These are phyloP conservation scores for Dryas iulia DNA, from an alignment of 1,140 invertebrate genomes.

Conservation along the genomic window DNA sequence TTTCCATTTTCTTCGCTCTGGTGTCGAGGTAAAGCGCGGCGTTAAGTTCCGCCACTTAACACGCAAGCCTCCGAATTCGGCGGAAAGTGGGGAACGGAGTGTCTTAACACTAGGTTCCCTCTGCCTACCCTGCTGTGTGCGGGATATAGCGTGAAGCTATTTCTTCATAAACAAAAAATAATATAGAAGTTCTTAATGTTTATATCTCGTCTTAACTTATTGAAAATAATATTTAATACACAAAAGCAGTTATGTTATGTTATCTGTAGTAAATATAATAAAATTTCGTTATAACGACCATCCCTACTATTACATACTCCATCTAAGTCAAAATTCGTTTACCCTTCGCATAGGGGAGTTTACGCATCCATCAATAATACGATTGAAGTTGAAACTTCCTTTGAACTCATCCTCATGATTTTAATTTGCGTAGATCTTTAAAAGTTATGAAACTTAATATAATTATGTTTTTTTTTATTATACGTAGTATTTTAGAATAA, in stretches of 20 bases:
- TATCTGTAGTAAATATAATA: not conserved
- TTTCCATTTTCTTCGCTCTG: too few relatives aligned
- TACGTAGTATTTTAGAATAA: not conserved
- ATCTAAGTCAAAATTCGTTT: constrained; percentile 2
- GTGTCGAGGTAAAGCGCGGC: too few relatives aligned
- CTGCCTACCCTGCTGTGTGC: too few relatives aligned
- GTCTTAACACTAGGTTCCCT: too few relatives aligned
- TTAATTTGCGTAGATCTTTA: constrained; percentile 2
- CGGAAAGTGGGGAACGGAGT: too few relatives aligned
- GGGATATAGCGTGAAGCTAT: too few relatives aligned
- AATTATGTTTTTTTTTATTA: not conserved
- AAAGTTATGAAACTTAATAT: not conserved
- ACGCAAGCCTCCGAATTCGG: too few relatives aligned
- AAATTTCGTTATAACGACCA: not conserved
- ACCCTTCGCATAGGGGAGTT: not conserved
- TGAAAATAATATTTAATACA: too few relatives aligned
- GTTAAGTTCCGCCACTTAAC: too few relatives aligned
- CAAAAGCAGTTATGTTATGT: not conserved
- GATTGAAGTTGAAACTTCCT: constrained; percentile 1
- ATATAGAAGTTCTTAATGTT: too few relatives aligned
- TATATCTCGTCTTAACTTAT: too few relatives aligned
- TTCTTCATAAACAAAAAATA: too few relatives aligned
- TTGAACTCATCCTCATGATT: constrained; percentile 1
- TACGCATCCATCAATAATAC: constrained; percentile 1
- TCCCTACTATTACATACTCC: not conserved